Base-by-base conservation (phyloP, 2,113 vertebrate species). In the Melanerpes formicivorus region DNA sequence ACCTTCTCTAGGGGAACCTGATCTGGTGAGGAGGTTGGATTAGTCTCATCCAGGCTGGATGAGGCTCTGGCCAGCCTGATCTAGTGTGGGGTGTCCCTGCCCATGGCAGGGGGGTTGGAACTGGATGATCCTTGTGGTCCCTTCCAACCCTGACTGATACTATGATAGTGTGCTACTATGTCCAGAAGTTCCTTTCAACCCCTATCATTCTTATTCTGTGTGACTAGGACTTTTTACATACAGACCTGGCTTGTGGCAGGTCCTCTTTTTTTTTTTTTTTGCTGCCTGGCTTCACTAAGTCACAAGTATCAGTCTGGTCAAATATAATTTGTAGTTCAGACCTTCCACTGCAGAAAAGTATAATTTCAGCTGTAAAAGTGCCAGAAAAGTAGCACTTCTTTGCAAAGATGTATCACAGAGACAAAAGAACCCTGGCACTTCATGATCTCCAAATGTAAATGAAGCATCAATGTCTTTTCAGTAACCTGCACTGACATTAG, bases 281-380 rank as follows among this genome's bases (percentile, higher is more conserved):
- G 25, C 44, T 83, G 29, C 16, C 26, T 80, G 62, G 56, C 21
- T 18, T 89, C 76, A 50, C 30, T 67, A 79, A 80, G 10, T 27
- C 27, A 73, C 40, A 73, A 14, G 55, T 65, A 73, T 72, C 40
- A 88, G 6, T 29, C 37, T 76, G 54, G 40, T 75, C 78, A 90
- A 79, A 84, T 78, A 60, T 73, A 88, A 94, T 92, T 86, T 64
- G 34, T 56, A 87, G 60, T n/a, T 88, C 80, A 32, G 18, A 32
- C 55, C 79, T 76, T 81, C 60, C 54, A 66, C 42, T 79, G 26
- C 27, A 69, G 40, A 88, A 63, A 78, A 83, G 18, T 78, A 65
- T 87, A 81, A 87, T 87, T 64, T 65, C 18, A 88, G 83, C 81
- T 79, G 37, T 54, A 63, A 84, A 78, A 92, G 75, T 84, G 67